These are phyloP conservation scores for Orestias chungarensis DNA, from an alignment of 2,797 vertebrate genomes.

Conservation along the genomic window DNA sequence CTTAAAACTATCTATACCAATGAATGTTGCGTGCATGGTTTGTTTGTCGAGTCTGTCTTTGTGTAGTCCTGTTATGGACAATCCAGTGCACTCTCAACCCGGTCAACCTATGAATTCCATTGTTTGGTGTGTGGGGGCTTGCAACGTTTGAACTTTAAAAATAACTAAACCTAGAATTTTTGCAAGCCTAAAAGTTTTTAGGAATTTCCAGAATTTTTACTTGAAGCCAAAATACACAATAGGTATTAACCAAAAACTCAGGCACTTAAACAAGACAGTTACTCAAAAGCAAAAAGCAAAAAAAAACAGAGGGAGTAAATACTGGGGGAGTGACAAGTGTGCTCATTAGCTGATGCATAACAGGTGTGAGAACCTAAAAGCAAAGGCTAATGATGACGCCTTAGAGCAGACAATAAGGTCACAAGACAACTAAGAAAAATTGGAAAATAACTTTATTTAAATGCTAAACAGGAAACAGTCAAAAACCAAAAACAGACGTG, in stretches of 20 bases:
- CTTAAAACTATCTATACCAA: too few species aligned
- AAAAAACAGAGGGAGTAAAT: background rate
- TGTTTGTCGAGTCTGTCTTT: too few species aligned
- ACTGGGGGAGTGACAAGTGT: background rate
- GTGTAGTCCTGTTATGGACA: too few species aligned
- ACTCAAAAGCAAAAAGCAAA: too few species aligned
- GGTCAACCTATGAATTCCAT: too few species aligned
- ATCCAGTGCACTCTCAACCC: too few species aligned
- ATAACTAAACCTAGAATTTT: too few species aligned
- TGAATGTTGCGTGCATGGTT: too few species aligned
- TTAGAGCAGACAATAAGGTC: background rate
- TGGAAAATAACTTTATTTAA: background rate
- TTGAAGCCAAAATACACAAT: background rate
- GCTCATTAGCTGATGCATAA: background rate
- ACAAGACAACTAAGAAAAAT: background rate
- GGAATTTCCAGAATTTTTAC: too few species aligned
- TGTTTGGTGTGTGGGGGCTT: too few species aligned
- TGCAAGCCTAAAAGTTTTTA: too few species aligned
- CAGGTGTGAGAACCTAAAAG: background rate
- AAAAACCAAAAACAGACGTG: background rate
- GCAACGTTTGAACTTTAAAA: too few species aligned
- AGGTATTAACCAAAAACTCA: background rate
- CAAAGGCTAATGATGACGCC: background rate
- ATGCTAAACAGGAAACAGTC: background rate
- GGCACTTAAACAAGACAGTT: background rate